Evolutionary conservation across 2,113 vertebrate species (phyloP), one percentile per base, ranked within the genome.

Genomic region (Sisor rabdophorus): DNA sequence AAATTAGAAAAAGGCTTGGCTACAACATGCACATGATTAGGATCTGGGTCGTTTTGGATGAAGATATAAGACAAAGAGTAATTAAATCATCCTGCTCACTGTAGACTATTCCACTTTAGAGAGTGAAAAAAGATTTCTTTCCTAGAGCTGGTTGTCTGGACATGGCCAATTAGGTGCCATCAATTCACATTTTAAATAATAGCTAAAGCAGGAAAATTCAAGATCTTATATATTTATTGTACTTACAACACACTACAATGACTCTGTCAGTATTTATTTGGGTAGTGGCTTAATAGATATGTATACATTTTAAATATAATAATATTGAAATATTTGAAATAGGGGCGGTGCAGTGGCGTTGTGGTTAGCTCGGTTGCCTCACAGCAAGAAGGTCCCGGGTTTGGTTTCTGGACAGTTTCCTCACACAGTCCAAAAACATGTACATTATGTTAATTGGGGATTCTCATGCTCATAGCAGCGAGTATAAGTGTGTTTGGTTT

Each of bases 21-120:
- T 75, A 79, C 82, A 84, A 82, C 81, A 85, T 71, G 70, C 53
- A 15, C 71, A 84, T 87, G 76, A 88, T 89, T 86, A 86, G 84
- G 79, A 83, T 85, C 84, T 80, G 65, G 79, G 68, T 68, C 79
- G 59, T 82, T 86, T 72, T 44, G 67, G 80, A 84, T 76, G 84
- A 81, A 78, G 84, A 76, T 78, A 67, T 70, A 71, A 53, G 74
- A 85, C 68, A 79, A 75, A 79, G 77, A 81, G 76, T 87, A 85
- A 86, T 88, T 81, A 82, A 86, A 87, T 86, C 76, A 81, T 84
- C 79, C 58, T 71, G 84, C 75, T n/a, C 67, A 68, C 22, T 48
- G 64, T 60, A 17, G 71, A 30, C 22, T 36, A 48, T 58, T 75
- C 69, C 68, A 77, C 58, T 77, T 58, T 76, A 60, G 40, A 36